A percentile compares a stretch with the other conserved stretches of the same genome.
These are phyloP conservation scores for Drosophila lacteicornis DNA, from an alignment of 1,140 invertebrate genomes.

Conservation along the genomic window DNA sequence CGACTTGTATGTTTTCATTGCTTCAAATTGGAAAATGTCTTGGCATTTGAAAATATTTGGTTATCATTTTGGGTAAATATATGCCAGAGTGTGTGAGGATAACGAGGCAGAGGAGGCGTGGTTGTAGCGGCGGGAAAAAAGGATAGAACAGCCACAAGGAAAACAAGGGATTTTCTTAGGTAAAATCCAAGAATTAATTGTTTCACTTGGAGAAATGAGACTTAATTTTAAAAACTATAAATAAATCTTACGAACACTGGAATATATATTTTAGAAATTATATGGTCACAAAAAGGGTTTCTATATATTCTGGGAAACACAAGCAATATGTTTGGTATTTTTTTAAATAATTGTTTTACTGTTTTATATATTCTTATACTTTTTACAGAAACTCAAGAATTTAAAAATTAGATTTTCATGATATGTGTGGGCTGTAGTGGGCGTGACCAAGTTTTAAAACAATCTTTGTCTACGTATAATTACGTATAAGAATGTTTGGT, in stretches of 20 bases:
- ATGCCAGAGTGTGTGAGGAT: conserved; percentile 6
- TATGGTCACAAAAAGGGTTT: too few relatives aligned
- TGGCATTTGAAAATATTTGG: conserved; percentile 59
- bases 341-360: too few relatives aligned
- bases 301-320: not conserved
- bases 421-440: too few relatives aligned
- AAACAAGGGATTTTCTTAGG: not conserved
- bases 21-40: conserved; percentile 67
- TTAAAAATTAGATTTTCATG: too few relatives aligned
- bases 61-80: conserved; percentile 63
- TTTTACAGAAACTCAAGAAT: too few relatives aligned
- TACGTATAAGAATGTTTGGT: too few relatives aligned
- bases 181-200: conserved; percentile 2
- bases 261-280: too few relatives aligned
- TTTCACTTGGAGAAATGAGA: not conserved
- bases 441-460: too few relatives aligned
- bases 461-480: too few relatives aligned
- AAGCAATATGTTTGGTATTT: too few relatives aligned
- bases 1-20: conserved; percentile 65
- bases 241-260: not conserved
- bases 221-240: not conserved
- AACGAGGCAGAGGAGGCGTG: conserved; percentile 5
- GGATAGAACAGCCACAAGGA: not conserved
- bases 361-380: too few relatives aligned
- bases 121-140: not conserved